phyloP scores from a whole-genome alignment of 2,113 vertebrate genomes.

The Amphiprion ocellaris region DNA sequence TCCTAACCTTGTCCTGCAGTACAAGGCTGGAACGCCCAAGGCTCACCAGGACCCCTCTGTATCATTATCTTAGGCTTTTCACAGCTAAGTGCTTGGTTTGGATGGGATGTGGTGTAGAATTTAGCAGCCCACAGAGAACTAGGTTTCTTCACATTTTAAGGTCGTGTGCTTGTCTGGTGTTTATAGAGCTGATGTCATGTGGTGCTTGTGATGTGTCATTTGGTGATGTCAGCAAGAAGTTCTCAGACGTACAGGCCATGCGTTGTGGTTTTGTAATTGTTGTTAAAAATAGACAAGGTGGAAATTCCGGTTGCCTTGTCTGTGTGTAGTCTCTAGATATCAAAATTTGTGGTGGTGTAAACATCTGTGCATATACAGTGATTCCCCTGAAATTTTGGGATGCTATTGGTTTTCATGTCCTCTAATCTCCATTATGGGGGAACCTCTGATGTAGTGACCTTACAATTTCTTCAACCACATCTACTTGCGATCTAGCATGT shows the following conservation, averaged over 20 bases:
- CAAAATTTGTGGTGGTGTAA: slow-evolving; percentile 32
- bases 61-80: slow-evolving; percentile 79
- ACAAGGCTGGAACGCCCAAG: slow-evolving; percentile 43
- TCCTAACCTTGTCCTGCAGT: slow-evolving; percentile 40
- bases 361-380: slow-evolving; percentile 37
- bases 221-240: slow-evolving; percentile 54
- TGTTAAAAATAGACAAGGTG: slow-evolving; percentile 24
- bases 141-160: slow-evolving; percentile 63
- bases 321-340: slow-evolving; percentile 16
- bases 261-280: slow-evolving; percentile 19
- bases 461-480: slow-evolving; percentile 24
- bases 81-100: slow-evolving; percentile 77
- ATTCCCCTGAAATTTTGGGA: slow-evolving; percentile 17
- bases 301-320: slow-evolving; percentile 45
- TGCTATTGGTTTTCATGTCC: slow-evolving; percentile 19
- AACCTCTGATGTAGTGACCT: slow-evolving; percentile 31
- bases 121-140: slow-evolving; percentile 72
- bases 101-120: slow-evolving; percentile 78
- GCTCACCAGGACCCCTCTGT: slow-evolving; percentile 43
- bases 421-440: slow-evolving; percentile 37
- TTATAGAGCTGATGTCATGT: slow-evolving; percentile 68
- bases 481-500: slow-evolving; percentile 18
- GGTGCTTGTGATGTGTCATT: slow-evolving; percentile 53
- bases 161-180: slow-evolving; percentile 36
- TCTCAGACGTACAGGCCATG: slow-evolving; percentile 27